These are phyloP conservation scores for Chironomus striatipennis DNA, from an alignment of 1,140 invertebrate genomes.

Conservation along the genomic window DNA sequence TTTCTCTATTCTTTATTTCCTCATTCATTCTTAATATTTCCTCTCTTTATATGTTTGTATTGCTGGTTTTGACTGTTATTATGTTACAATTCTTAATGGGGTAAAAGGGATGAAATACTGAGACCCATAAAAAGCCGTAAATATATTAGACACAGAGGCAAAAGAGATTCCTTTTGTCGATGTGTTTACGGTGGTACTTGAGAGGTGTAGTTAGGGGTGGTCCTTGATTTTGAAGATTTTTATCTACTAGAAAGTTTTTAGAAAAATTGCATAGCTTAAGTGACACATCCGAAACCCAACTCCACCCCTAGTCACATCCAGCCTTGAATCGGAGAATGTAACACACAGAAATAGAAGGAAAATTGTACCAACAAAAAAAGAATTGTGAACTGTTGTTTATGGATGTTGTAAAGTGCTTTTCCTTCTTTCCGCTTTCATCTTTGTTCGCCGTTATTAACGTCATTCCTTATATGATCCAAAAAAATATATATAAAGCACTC, in stretches of 20 bases:
- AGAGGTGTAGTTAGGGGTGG: too few relatives aligned
- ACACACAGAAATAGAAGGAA: too few relatives aligned
- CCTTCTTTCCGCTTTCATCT: neutral
- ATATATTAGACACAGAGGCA: neutral
- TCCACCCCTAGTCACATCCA: too few relatives aligned
- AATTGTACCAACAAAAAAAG: too few relatives aligned
- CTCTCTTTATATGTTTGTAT: neutral
- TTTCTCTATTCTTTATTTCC: neutral
- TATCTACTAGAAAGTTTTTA: too few relatives aligned
- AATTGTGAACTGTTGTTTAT: slow-evolving; percentile 14
- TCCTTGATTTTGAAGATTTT: too few relatives aligned
- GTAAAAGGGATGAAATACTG: slow-evolving; percentile 12
- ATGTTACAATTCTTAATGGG: slow-evolving; percentile 13
- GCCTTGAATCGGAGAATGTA: too few relatives aligned
- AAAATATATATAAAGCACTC: slow-evolving; percentile 2
- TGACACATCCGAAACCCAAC: too few relatives aligned
- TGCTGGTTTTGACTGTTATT: neutral
- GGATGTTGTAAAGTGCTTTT: slow-evolving; percentile 2
- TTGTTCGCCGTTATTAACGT: slow-evolving; percentile 10
- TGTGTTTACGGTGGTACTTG: too few relatives aligned
- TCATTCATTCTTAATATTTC: slow-evolving; percentile 12
- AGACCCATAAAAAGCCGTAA: slow-evolving; percentile 7
- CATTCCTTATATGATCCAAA: neutral
- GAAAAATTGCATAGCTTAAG: too few relatives aligned
- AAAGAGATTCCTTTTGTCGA: neutral